Evolutionary conservation across 2,888 invertebrate species (phyloP).

Genomic region (Rhopalosiphum nymphaeae): DNA sequence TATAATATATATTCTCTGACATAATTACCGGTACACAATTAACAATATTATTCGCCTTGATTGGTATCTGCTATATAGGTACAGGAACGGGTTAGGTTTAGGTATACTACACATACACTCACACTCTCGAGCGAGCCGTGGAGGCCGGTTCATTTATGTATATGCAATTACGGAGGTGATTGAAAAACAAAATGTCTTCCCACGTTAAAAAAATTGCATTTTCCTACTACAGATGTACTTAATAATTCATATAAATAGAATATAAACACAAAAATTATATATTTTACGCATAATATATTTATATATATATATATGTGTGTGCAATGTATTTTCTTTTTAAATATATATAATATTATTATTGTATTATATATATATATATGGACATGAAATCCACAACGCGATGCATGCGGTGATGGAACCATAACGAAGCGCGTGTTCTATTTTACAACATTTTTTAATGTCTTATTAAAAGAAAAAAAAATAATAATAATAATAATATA

Average conservation of each 20-base stretch:
- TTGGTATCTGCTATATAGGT: slow-evolving; percentile 48
- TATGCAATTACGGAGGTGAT: slow-evolving; percentile 45
- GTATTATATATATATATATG: background rate
- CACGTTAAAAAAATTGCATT: slow-evolving; percentile 40
- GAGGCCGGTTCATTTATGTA: slow-evolving; percentile 10
- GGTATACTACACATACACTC: background rate
- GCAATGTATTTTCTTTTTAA: slow-evolving; percentile 12
- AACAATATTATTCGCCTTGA: slow-evolving; percentile 58
- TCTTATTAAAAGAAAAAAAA: slow-evolving; percentile 15
- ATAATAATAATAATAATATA: slow-evolving; percentile 7
- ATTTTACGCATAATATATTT: background rate
- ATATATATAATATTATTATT: slow-evolving; percentile 8
- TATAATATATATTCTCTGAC: slow-evolving; percentile 14
- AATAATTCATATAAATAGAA: background rate
- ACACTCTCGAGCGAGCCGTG: background rate
- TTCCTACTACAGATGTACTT: background rate
- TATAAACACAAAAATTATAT: background rate
- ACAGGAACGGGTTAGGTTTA: slow-evolving; percentile 39
- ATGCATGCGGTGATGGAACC: background rate
- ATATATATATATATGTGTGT: background rate
- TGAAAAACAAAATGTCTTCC: slow-evolving; percentile 64
- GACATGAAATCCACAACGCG: background rate
- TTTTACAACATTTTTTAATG: slow-evolving; percentile 13
- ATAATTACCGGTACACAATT: slow-evolving; percentile 58
- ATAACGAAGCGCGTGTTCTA: slow-evolving; percentile 1